Evolutionary conservation across 35 echinoderm and acorn worm genomes (phyloP).

Genomic region (Nesometra sesokonis): DNA sequence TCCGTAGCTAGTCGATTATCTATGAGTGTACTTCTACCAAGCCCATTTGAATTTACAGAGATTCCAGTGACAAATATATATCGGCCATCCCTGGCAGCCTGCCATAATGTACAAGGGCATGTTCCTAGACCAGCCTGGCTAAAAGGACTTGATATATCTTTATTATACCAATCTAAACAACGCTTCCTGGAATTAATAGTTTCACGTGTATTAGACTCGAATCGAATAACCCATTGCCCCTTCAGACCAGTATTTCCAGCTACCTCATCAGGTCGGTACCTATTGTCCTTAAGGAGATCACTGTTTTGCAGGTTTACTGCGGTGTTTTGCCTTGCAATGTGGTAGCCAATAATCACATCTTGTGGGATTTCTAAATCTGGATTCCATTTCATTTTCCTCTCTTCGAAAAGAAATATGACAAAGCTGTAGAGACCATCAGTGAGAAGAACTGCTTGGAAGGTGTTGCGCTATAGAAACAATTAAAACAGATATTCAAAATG

Average conservation of each 20-base stretch:
- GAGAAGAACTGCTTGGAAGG: slow-evolving; percentile 73
- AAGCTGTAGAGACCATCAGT: slow-evolving; percentile 68
- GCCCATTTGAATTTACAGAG: no score
- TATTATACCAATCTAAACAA: slow-evolving; percentile 22
- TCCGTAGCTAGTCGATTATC: no score
- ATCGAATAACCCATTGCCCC: slow-evolving; percentile 20
- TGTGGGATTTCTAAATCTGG: slow-evolving; percentile 3
- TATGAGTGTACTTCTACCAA: no score
- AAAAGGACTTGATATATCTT: background rate
- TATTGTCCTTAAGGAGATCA: slow-evolving; percentile 1
- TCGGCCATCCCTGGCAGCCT: background rate
- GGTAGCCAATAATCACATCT: slow-evolving; percentile 79
- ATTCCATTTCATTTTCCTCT: slow-evolving; percentile 72
- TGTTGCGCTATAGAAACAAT: slow-evolving; percentile 41
- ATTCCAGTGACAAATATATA: background rate
- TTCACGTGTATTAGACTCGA: slow-evolving; percentile 14
- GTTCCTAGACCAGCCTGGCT: slow-evolving; percentile 4
- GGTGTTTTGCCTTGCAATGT: slow-evolving; percentile 20
- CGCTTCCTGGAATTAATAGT: slow-evolving; percentile 29
- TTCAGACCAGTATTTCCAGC: slow-evolving; percentile 1
- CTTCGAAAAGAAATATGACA: slow-evolving; percentile 63
- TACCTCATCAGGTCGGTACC: slow-evolving; percentile 54
- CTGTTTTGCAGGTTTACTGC: slow-evolving; percentile 23
- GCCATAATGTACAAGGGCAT: slow-evolving; percentile 13
- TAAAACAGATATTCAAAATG: background rate